Base-by-base conservation (phyloP, 2,888 invertebrate genomes). In the Lasioglossum villosulum region DNA sequence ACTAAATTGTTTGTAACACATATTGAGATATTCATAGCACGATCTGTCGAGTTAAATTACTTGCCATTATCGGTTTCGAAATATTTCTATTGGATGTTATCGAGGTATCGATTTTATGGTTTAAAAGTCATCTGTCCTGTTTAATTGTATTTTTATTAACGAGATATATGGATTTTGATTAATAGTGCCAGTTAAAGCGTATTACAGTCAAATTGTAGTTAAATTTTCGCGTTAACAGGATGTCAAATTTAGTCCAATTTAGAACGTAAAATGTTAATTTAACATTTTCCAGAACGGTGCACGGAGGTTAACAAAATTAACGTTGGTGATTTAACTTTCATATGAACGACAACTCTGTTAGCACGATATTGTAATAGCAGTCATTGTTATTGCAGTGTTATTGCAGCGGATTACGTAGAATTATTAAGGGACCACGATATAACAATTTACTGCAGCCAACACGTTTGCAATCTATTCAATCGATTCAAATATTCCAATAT, bases 161-260 rank as follows among this genome's bases (percentile, higher is more conserved):
- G 30, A 5, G 2, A 63, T 16, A 30, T 63, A 30, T 30, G 30
- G n/a, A 30, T 30, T 63, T 30, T 30, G 63, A 16, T 27, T 63
- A 63, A 63, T 30, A 63, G 63, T 30, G 16, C 16, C 30, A 63
- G 16, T 30, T 63, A 6, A 16, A 27, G 30, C 16, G 63, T 27
- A 16, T 30, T 30, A 16, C 16, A 30, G 30, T 14, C 16, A 16
- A 30, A 30, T 63, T 63, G 6, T 63, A 63, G 63, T 30, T 63
- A 63, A 27, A 63, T 63, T 30, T 63, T 30, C 30, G 16, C 30
- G 16, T 30, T 63, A 63, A 30, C 30, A 30, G 16, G 63, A 30
- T 63, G 63, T 63, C 63, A 63, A 63, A 27, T 63, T 63, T 27
- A 30, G 63, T 63, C 63, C 30, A 63, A 63, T 63, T 63, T 30